Evolutionary conservation across 2,888 invertebrate species (phyloP).

Genomic region (Caenorhabditis sp.): DNA sequence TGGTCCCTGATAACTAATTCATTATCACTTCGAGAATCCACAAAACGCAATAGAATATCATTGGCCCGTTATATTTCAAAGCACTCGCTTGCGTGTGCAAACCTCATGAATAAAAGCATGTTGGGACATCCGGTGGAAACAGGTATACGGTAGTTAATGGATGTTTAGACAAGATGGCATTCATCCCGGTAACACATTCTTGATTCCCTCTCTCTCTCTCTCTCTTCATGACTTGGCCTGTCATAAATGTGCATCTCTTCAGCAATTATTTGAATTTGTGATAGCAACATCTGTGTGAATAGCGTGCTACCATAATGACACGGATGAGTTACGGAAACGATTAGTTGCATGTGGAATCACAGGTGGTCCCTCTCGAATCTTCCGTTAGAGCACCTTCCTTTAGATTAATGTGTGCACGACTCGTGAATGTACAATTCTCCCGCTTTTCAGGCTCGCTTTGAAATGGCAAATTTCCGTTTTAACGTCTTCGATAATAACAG

Average conservation of each 20-base stretch:
- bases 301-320: conserved; percentile 28
- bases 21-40: conserved; percentile 51
- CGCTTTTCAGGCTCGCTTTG: conserved; percentile 37
- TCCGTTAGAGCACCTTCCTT: neutral
- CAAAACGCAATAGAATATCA: conserved; percentile 36
- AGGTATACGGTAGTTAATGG: conserved; percentile 54
- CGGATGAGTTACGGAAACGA: conserved; percentile 32
- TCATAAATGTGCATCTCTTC: conserved; percentile 43
- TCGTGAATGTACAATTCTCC: conserved; percentile 38
- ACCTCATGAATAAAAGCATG: conserved; percentile 58
- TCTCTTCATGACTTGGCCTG: conserved; percentile 14
- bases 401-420: conserved; percentile 31
- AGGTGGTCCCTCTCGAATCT: conserved; percentile 25
- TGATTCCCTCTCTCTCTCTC: conserved; percentile 14
- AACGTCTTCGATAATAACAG: conserved; percentile 45
- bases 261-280: conserved; percentile 51
- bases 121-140: conserved; percentile 40
- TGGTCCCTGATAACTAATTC: conserved; percentile 33
- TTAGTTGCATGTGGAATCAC: conserved; percentile 44
- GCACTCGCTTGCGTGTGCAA: conserved; percentile 47
- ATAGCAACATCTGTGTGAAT: conserved; percentile 52
- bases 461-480: conserved; percentile 54
- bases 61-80: conserved; percentile 45
- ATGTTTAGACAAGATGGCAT: neutral
- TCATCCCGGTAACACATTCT: conserved; percentile 10